Percentiles rank a stretch among this genome's conserved stretches.
Conservation (phyloP, 1,140 invertebrate species). For the Leptonema lineaticorne region DNA sequence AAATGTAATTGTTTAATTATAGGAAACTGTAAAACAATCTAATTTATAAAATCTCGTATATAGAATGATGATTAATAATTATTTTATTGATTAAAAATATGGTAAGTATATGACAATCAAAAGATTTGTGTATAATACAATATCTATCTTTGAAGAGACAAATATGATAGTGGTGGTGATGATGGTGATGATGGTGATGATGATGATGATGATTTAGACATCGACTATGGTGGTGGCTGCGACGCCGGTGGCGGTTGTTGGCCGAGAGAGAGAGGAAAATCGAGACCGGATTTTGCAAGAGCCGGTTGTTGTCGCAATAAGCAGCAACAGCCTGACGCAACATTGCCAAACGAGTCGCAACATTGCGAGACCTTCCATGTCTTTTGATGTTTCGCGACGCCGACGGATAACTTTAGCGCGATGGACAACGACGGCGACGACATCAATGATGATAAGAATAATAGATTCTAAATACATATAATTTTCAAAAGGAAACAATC, state of each 20-base stretch:
- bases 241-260: background rate
- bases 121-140: no score
- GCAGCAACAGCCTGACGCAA: constrained; percentile 15
- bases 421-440: background rate
- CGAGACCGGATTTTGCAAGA: constrained; percentile 30
- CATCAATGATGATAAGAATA: no score
- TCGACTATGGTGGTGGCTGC: background rate
- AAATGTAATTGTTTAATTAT: no score
- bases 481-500: no score
- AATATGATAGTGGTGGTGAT: no score
- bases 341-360: constrained; percentile 2
- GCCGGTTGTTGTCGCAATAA: constrained; percentile 29
- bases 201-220: background rate
- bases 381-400: background rate
- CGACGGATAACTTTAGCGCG: background rate
- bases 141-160: no score
- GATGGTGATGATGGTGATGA: background rate
- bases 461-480: no score
- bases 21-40: no score
- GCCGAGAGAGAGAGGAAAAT: constrained; percentile 26
- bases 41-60: no score
- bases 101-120: no score
- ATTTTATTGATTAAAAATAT: no score
- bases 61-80: no score
- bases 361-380: background rate